phyloP scores from a whole-genome alignment of 1,140 invertebrate genomes.

The Tetramorium parvispinum region DNA sequence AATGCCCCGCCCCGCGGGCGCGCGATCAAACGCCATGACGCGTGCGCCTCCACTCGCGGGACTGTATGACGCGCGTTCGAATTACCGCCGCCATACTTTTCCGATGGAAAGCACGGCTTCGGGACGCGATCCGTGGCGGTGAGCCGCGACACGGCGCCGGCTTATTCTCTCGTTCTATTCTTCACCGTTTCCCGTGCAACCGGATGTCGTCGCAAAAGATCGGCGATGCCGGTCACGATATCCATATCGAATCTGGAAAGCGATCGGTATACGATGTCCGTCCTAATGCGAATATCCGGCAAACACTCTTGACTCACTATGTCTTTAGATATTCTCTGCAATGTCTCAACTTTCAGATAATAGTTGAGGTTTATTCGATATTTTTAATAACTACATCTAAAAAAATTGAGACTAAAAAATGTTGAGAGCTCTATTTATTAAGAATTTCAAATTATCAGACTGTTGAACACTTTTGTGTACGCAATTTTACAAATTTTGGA shows the following conservation, averaged over 20 bases:
- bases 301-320: not conserved
- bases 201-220: not conserved
- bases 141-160: not conserved
- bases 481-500: not conserved
- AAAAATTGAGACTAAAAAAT: not conserved
- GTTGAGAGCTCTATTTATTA: not conserved
- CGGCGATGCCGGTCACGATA: not conserved
- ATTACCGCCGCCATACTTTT: conserved; percentile 73
- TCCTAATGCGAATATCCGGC: not conserved
- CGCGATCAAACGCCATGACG: conserved; percentile 57
- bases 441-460: not conserved
- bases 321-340: not conserved
- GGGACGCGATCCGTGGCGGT: conserved; percentile 37
- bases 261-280: too few relatives aligned
- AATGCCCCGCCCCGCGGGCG: conserved; percentile 68
- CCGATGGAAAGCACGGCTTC: conserved; percentile 32
- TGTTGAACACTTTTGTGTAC: not conserved
- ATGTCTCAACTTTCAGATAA: not conserved
- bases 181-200: not conserved
- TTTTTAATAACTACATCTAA: not conserved
- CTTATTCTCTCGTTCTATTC: conserved; percentile 1
- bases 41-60: conserved; percentile 58
- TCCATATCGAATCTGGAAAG: not conserved
- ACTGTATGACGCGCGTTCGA: conserved; percentile 70
- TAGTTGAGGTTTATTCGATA: not conserved